Base-by-base conservation (phyloP, 1,140 invertebrate genomes). In the Listronotus oregonensis region DNA sequence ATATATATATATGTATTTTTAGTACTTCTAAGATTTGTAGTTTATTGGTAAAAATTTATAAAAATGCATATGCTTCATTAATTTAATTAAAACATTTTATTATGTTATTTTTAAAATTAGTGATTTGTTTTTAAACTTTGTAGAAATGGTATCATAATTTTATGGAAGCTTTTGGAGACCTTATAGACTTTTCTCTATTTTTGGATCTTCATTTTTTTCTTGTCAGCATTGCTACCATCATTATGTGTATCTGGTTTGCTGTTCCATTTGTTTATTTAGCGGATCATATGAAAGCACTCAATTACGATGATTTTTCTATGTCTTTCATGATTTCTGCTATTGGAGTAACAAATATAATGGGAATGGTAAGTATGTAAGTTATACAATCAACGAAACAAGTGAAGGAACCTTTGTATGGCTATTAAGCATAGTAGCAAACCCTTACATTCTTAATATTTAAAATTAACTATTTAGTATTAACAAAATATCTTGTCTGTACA, bases 261-360 rank as follows among this genome's bases (percentile, higher is more conserved):
- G 90, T 94, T 43, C 92, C 92, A 32, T 95, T 95, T 81, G 91
- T 95, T 74, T 95, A 93, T 77, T 80, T 95, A 15, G 89, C 90
- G 42, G 91, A 94, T 55, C 85, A 87, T 73, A 83, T 89, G 78
- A 84, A 81, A 17, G 79, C 82, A 21, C 82, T 84, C 59, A 81
- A 82, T 0, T 90, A 90, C 68, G 81, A 82, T 9, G 87, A 92
- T 66, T 83, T 87, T n/a, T 84, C 88, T 52, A 89, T 87, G 39
- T 92, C 92, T 3, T 82, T 85, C 56, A 81, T 93, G 49, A 84
- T 95, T 55, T 92, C 91, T 62, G 83, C 90, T 10, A 91, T 95
- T 67, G 93, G 93, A 47, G 86, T 94, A 62, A 88, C 91, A 1
- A 95, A 94, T 76, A 92, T 90, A 14, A 83, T 95, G 73, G 93